Percentiles rank a stretch among this genome's conserved stretches.
Evolutionary conservation across 1,140 invertebrate species (phyloP).

Genomic region (Papilio glaucus): DNA sequence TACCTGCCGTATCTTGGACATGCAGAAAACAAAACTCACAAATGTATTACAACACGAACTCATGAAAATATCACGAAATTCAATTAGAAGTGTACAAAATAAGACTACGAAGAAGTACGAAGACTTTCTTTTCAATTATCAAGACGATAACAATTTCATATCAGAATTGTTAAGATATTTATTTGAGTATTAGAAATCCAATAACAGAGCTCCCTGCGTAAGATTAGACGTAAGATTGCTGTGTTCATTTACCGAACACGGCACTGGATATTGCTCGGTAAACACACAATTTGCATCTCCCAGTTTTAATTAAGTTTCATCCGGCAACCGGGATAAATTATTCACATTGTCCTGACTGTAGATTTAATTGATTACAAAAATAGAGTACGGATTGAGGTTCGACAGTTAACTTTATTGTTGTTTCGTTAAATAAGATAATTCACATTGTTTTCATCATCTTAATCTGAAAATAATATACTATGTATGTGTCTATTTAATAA

Average conservation of each 20-base stretch:
- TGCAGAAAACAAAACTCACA: slow-evolving; percentile 1
- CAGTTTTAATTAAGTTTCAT: slow-evolving; percentile 17
- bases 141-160: not conserved
- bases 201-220: not conserved
- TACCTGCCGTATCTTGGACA: not conserved
- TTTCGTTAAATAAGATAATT: no score
- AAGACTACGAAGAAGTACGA: not conserved
- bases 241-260: not conserved
- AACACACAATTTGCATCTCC: slow-evolving; percentile 9
- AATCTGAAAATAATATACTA: no score
- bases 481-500: no score
- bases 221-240: not conserved
- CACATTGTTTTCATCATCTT: no score
- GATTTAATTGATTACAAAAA: not conserved
- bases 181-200: not conserved
- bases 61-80: not conserved
- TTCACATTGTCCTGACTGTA: not conserved
- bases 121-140: not conserved
- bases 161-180: not conserved
- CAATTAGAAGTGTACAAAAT: not conserved
- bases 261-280: slow-evolving; percentile 12
- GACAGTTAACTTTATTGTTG: no score
- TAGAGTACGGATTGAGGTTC: not conserved
- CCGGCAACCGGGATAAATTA: not conserved
- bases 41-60: not conserved